phyloP scores from a whole-genome alignment of 2,888 invertebrate genomes.

The Eledone cirrhosa region DNA sequence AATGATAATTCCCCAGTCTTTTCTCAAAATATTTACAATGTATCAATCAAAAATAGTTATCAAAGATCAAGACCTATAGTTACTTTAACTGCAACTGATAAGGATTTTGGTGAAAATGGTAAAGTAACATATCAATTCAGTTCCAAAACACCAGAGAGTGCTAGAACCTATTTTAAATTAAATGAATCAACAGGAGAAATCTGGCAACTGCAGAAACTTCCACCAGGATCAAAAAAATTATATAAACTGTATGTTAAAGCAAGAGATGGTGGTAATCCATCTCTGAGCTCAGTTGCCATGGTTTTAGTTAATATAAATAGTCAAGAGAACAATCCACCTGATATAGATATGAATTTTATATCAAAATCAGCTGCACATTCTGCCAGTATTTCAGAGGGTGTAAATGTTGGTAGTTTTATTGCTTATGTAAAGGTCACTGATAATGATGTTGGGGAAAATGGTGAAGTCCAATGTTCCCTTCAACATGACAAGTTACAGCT shows the following conservation, averaged over 20 bases:
- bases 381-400: slow-evolving; percentile 44
- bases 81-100: slow-evolving; percentile 80
- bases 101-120: slow-evolving; percentile 82
- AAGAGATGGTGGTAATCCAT: slow-evolving; percentile 40
- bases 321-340: slow-evolving; percentile 93
- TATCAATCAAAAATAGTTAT: slow-evolving; percentile 38
- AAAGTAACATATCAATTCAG: slow-evolving; percentile 67
- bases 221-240: slow-evolving; percentile 36
- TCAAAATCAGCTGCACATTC: slow-evolving; percentile 35
- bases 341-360: slow-evolving; percentile 62
- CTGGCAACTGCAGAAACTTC: slow-evolving; percentile 36
- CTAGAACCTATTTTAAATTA: slow-evolving; percentile 39
- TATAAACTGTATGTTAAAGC: slow-evolving; percentile 45
- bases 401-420: slow-evolving; percentile 45
- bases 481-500: slow-evolving; percentile 39
- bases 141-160: slow-evolving; percentile 33
- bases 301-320: slow-evolving; percentile 72
- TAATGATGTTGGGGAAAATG: slow-evolving; percentile 48
- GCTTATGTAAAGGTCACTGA: slow-evolving; percentile 45
- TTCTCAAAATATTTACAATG: slow-evolving; percentile 39
- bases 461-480: slow-evolving; percentile 42
- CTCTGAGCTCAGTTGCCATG: slow-evolving; percentile 42
- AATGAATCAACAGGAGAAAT: slow-evolving; percentile 46
- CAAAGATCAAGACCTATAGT: slow-evolving; percentile 34
- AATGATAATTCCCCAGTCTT: slow-evolving; percentile 48